Evolutionary conservation across 2,888 invertebrate species (phyloP), one percentile per base, ranked within the genome.

Genomic region (Platerodrilus igneus): DNA sequence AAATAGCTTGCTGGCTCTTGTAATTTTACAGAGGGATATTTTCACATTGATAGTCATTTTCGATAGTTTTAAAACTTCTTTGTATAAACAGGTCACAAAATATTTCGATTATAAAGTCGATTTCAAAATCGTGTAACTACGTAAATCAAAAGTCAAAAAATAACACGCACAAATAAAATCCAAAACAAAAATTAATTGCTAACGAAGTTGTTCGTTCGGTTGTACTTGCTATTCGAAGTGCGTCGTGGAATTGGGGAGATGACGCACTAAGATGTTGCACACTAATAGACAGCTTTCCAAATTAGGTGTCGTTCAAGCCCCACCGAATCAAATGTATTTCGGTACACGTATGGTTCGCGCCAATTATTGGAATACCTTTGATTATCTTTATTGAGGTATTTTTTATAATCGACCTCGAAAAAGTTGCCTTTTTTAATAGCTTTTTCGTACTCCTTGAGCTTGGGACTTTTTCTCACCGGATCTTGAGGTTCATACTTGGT

Each of bases 1-100:
- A 58, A 87, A 76, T 56, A 83, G 82, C 53, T 83, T 76, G 67
- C 84, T 83, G 63, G 80, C 81, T 53, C 86, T 83, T 40, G 87
- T 87, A 55, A 87, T 86, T 66, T 86, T 80, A 68, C 87, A 87
- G 64, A 80, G 83, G 55, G 66, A 67, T 37, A 67, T 63, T 50
- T 67, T 67, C 16, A 64, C 63, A 51, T 64, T 66, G 39, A 67
- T 59, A 6, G 63, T 61, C 66, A 66, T 66, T n/a, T n/a, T n/a
- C n/a, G n/a, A n/a, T n/a, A n/a, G n/a, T n/a, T n/a, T n/a, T n/a
- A n/a, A n/a, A n/a, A n/a, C n/a, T n/a, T n/a, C n/a, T n/a, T n/a
- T n/a, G n/a, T n/a, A n/a, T n/a, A n/a, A n/a, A n/a, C n/a, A n/a
- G n/a, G n/a, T n/a, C n/a, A n/a, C n/a, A n/a, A n/a, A n/a, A n/a